These are phyloP conservation scores for Lithophane semibrunnea DNA, from an alignment of 2,888 invertebrate genomes.

Conservation along the genomic window DNA sequence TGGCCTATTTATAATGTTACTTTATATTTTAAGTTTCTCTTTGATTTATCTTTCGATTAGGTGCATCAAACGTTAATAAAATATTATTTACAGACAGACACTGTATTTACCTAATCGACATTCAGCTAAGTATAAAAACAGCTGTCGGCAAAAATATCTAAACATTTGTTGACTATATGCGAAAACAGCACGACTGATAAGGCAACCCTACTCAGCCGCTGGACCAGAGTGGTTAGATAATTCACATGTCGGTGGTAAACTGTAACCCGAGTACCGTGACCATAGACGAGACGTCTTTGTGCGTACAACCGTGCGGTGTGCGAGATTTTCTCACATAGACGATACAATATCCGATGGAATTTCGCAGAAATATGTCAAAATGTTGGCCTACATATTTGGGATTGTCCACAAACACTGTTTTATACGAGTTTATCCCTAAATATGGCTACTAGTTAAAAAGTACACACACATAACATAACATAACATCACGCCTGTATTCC, in stretches of 20 bases:
- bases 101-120: neutral
- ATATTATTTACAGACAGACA: neutral
- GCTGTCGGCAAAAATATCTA: neutral
- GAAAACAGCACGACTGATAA: neutral
- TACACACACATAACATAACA: no score
- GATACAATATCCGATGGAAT: constrained; percentile 35
- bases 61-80: neutral
- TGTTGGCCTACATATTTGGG: neutral
- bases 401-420: neutral
- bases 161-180: neutral
- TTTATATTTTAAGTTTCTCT: neutral
- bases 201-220: constrained; percentile 60
- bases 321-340: constrained; percentile 51
- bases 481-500: no score
- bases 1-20: neutral
- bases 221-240: constrained; percentile 68
- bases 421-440: neutral
- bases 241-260: constrained; percentile 72
- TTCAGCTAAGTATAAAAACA: neutral
- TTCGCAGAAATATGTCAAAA: constrained; percentile 31
- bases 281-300: constrained; percentile 50
- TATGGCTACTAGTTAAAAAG: neutral
- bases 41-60: neutral
- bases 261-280: constrained; percentile 71
- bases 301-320: constrained; percentile 42